Percentiles rank a stretch among this genome's conserved stretches.
Conservation (phyloP, 2,888 invertebrate genomes). For the Napeogenes inachia region DNA sequence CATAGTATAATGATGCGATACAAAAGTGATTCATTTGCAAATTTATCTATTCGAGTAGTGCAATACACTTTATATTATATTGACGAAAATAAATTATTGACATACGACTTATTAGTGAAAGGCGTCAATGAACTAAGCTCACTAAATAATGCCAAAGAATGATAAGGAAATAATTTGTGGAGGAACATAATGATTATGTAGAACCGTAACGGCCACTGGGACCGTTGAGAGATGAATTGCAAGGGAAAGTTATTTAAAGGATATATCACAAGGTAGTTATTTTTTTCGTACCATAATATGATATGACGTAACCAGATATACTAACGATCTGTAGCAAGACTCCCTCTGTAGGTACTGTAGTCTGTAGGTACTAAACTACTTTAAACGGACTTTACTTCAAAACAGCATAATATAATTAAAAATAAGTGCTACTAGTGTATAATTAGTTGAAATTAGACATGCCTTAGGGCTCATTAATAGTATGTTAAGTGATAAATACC, state of each 20-base stretch:
- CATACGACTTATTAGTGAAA: slow-evolving; percentile 40
- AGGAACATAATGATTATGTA: slow-evolving; percentile 52
- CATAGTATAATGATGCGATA: slow-evolving; percentile 36
- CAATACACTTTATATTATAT: slow-evolving; percentile 53
- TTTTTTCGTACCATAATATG: slow-evolving; percentile 20
- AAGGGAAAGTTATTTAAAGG: slow-evolving; percentile 27
- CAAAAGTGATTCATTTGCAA: slow-evolving; percentile 36
- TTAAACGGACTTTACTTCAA: slow-evolving; percentile 54
- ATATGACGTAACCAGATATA: slow-evolving; percentile 41
- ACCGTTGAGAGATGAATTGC: slow-evolving; percentile 31
- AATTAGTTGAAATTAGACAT: slow-evolving; percentile 53
- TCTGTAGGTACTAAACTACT: slow-evolving; percentile 56
- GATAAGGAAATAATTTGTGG: slow-evolving; percentile 54
- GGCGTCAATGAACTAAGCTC: slow-evolving; percentile 61
- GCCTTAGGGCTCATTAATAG: slow-evolving; percentile 45
- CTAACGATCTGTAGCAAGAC: slow-evolving; percentile 52
- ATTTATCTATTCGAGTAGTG: slow-evolving; percentile 49
- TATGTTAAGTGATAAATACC: slow-evolving; percentile 43
- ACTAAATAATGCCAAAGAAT: slow-evolving; percentile 76
- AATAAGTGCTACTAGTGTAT: slow-evolving; percentile 65
- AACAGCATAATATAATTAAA: slow-evolving; percentile 64
- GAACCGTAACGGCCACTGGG: slow-evolving; percentile 50
- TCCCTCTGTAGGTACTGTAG: slow-evolving; percentile 48
- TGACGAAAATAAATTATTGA: slow-evolving; percentile 24
- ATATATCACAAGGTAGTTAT: slow-evolving; percentile 16